A percentile compares a stretch with the other conserved stretches of the same genome.
Evolutionary conservation across 2,888 invertebrate genomes (phyloP).

Genomic region (Polydrusus pterygomalis): DNA sequence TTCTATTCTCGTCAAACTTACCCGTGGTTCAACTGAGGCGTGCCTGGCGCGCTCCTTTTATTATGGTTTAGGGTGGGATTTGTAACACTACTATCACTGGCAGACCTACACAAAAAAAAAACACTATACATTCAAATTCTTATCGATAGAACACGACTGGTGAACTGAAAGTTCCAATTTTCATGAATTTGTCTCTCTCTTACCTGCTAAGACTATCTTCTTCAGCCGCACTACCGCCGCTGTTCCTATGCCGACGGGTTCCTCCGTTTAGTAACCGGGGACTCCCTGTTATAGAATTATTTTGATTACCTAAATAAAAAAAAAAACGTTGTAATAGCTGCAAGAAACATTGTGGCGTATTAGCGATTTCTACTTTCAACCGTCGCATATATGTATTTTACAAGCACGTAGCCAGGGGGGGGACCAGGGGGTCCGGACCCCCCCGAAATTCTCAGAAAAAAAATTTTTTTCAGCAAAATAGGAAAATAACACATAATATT

Average conservation of each 20-base stretch:
- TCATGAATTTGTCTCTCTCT: background rate
- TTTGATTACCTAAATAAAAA: slow-evolving; percentile 47
- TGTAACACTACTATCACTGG: slow-evolving; percentile 92
- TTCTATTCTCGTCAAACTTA: slow-evolving; percentile 65
- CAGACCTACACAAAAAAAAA: slow-evolving; percentile 73
- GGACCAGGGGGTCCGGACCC: no score
- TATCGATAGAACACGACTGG: no score
- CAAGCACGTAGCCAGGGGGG: no score
- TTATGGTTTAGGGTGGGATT: slow-evolving; percentile 76
- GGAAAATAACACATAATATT: no score
- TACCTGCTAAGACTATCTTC: slow-evolving; percentile 88
- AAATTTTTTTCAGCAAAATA: no score
- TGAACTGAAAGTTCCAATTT: no score
- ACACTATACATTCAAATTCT: no score
- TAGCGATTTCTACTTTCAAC: no score
- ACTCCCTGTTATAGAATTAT: slow-evolving; percentile 69
- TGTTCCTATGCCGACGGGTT: slow-evolving; percentile 71
- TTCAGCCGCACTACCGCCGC: slow-evolving; percentile 84
- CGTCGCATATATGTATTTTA: no score
- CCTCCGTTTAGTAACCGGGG: slow-evolving; percentile 68
- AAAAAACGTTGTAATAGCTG: background rate
- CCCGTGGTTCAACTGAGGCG: slow-evolving; percentile 80
- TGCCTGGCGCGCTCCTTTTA: slow-evolving; percentile 78
- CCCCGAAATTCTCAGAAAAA: no score
- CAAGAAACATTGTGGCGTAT: background rate